phyloP scores from a whole-genome alignment of 2,113 vertebrate genomes.

The Garra rufa region DNA sequence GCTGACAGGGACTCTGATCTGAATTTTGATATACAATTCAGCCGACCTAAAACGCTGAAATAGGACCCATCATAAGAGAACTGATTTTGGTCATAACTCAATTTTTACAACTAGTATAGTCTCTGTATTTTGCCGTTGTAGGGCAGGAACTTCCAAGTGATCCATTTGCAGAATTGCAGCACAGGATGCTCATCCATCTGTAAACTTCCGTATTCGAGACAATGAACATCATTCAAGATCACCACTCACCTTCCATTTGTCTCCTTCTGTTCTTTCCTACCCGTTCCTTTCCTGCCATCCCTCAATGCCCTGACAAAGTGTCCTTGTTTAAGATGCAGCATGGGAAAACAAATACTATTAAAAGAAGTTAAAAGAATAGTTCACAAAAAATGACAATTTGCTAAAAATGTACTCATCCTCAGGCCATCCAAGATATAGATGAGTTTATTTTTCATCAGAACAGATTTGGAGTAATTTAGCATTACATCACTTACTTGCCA shows the following conservation, averaged over 20 bases:
- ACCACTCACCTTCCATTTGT: conserved; percentile 48
- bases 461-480: no score
- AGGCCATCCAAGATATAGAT: no score
- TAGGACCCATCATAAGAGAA: neutral
- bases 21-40: conserved; percentile 77
- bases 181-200: conserved; percentile 47
- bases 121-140: neutral
- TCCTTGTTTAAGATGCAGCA: neutral
- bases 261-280: conserved; percentile 51
- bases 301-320: conserved; percentile 43
- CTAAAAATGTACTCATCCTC: neutral
- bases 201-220: conserved; percentile 21
- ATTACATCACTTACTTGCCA: no score
- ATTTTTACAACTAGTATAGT: neutral
- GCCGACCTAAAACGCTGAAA: conserved; percentile 75
- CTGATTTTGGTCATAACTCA: neutral
- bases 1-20: conserved; percentile 79
- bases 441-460: neutral
- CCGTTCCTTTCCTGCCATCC: conserved; percentile 65
- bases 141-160: neutral
- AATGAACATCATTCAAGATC: conserved; percentile 38
- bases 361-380: neutral
- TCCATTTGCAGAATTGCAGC: conserved; percentile 55
- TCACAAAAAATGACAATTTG: no score
- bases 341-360: neutral